Conservation (phyloP, 1,140 invertebrate genomes). For the Leptestheria dahalacensis region DNA sequence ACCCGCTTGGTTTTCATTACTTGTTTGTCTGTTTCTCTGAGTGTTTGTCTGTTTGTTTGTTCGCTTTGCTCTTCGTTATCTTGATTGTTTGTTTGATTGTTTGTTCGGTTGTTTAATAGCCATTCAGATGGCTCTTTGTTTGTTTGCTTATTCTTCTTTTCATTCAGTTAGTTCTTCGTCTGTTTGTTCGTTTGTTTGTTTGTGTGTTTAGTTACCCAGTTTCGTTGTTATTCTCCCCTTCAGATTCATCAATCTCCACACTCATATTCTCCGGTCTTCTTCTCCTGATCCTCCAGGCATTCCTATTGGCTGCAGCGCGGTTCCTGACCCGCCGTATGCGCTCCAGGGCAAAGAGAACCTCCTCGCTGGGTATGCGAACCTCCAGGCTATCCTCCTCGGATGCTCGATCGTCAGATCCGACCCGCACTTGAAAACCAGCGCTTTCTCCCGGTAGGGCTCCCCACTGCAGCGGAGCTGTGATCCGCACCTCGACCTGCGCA, state of each 20-base stretch:
- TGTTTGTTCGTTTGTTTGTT: too few species aligned
- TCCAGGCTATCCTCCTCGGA: constrained; percentile 12
- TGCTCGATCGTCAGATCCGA: neutral
- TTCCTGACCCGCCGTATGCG: constrained; percentile 6
- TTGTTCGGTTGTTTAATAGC: too few species aligned
- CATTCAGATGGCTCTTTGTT: too few species aligned
- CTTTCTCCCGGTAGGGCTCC: neutral
- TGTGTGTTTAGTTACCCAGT: too few species aligned
- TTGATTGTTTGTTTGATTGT: too few species aligned
- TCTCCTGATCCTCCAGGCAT: neutral
- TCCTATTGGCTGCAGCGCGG: neutral
- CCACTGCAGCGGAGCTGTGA: constrained; percentile 13
- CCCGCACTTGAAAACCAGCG: constrained; percentile 10
- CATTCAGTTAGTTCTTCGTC: too few species aligned
- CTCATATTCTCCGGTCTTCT: neutral
- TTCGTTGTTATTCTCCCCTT: neutral
- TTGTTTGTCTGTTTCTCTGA: too few species aligned
- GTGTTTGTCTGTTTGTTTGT: too few species aligned
- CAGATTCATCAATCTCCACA: neutral
- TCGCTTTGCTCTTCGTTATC: too few species aligned
- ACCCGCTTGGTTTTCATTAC: too few species aligned
- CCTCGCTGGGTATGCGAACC: constrained; percentile 16
- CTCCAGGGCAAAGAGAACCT: constrained; percentile 13
- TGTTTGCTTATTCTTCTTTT: too few species aligned
- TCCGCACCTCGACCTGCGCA: constrained; percentile 13